Conservation (phyloP, 2,113 vertebrate genomes). For the Megaceryle torquata region DNA sequence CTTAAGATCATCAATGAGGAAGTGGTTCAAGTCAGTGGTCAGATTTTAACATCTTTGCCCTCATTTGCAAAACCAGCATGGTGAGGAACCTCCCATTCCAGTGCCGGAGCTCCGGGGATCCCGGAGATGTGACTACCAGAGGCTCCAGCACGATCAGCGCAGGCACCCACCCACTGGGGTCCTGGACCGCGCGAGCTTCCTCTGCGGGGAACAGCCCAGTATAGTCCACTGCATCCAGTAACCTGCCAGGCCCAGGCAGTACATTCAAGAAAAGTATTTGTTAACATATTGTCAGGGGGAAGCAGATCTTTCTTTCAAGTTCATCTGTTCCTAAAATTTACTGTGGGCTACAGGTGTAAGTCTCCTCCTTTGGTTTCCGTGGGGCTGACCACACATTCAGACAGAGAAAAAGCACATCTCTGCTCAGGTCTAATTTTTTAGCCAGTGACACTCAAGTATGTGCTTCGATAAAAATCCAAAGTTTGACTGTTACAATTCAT, state of each 20-base stretch:
- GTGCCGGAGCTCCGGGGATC: not conserved
- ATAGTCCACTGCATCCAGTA: not conserved
- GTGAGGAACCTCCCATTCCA: not conserved
- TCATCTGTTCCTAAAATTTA: not conserved
- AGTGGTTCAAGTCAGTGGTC: not conserved
- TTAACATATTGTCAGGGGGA: not conserved
- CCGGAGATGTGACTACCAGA: accelerated
- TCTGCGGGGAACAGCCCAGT: not conserved
- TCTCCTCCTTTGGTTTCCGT: not conserved
- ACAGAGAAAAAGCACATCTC: not conserved
- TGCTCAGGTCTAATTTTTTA: not conserved
- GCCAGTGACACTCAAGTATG: not conserved
- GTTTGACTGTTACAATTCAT: not conserved
- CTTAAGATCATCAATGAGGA: not conserved
- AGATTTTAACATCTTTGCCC: not conserved
- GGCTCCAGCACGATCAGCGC: accelerated
- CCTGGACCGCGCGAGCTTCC: accelerated
- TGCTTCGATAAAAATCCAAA: not conserved
- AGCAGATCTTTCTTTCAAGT: not conserved
- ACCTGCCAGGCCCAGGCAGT: not conserved
- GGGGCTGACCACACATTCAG: not conserved
- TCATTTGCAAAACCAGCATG: not conserved
- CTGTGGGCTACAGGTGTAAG: not conserved
- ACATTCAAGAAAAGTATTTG: not conserved
- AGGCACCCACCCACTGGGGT: not conserved